Base-by-base conservation (phyloP, 2,113 vertebrate genomes). In the Podarcis cretensis region DNA sequence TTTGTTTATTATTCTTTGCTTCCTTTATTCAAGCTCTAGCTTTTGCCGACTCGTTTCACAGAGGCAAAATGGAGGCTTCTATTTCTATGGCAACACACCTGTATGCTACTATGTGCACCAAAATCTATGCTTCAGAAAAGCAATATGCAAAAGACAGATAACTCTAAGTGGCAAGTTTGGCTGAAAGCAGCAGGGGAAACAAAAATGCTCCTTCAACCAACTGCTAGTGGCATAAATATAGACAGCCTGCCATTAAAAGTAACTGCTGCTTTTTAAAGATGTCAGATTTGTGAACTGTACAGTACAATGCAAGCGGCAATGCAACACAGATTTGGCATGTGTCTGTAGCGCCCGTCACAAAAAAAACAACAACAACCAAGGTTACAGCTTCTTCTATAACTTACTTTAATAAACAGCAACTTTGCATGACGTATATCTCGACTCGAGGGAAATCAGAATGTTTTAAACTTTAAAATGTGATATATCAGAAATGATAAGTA, bases 271-370 rank as follows among this genome's bases (percentile, higher is more conserved):
- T 97, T 54, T 54, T 95, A 96, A 97, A 97, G 96, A 97, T 97
- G 96, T 97, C 97, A 96, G 91, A 97, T 97, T 96, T 96, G 97
- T 97, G 97, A 98, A 96, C 96, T 96, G 98, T 97, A 97, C 97
- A 98, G 97, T 97, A 97, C 97, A 97, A 98, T 98, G 98, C 98
- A 98, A 98, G 97, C 97, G 98, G 98, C 98, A 98, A 98, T 96
- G 96, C 96, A 96, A 97, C 96, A 96, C 95, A 95, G 94, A 95
- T 95, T 83, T 94, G 98, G 98, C 98, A 98, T 98, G 98, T 96
- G 96, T 98, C 97, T 98, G 97, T 98, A 97, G 97, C 97, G 97
- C 98, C 97, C 98, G 97, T 96, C 95, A 96, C 89, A 73, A 4
- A 69, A 96, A 94, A 92, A 54, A 3, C 9, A 12, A 54, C 9